phyloP scores from a whole-genome alignment of 37 sponge, comb jelly and placozoan genomes.

The Beroe forskalii region DNA sequence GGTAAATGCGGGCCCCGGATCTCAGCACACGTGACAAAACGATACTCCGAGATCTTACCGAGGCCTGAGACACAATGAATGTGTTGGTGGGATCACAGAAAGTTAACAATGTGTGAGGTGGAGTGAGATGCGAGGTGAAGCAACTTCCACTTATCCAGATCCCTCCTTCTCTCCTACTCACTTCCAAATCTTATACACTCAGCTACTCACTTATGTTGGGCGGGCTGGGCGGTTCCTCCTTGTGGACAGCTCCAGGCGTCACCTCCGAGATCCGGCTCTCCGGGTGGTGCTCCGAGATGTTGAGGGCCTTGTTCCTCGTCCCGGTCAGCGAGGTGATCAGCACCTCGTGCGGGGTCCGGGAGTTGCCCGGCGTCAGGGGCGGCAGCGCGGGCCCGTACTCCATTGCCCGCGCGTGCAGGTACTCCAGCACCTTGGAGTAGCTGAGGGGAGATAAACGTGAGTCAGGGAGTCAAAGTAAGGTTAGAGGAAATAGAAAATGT shows the following conservation, averaged over 20 bases:
- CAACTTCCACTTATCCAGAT: no score
- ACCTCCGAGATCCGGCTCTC: slow-evolving; percentile 38
- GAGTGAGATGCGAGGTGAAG: no score
- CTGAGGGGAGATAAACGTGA: slow-evolving; percentile 37
- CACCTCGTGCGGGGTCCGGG: slow-evolving; percentile 31
- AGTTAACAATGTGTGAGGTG: no score
- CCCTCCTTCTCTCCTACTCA: no score
- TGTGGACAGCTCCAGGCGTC: background rate
- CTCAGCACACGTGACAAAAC: no score
- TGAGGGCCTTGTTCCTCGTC: slow-evolving; percentile 17
- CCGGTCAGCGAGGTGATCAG: slow-evolving; percentile 56
- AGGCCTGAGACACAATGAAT: no score
- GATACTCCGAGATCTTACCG: no score
- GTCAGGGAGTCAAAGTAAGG: background rate
- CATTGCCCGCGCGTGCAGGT: slow-evolving; percentile 51
- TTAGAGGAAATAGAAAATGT: background rate
- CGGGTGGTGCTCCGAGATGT: background rate
- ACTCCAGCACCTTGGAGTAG: slow-evolving; percentile 55
- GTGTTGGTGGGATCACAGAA: no score
- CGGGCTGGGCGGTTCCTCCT: slow-evolving; percentile 62
- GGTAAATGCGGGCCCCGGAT: no score
- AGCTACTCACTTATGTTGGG: slow-evolving; percentile 42
- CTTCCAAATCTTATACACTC: no score
- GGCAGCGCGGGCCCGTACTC: slow-evolving; percentile 65
- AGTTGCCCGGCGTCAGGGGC: background rate